Base-by-base conservation (phyloP, 2,113 vertebrate species). In the Glareola pratincola region DNA sequence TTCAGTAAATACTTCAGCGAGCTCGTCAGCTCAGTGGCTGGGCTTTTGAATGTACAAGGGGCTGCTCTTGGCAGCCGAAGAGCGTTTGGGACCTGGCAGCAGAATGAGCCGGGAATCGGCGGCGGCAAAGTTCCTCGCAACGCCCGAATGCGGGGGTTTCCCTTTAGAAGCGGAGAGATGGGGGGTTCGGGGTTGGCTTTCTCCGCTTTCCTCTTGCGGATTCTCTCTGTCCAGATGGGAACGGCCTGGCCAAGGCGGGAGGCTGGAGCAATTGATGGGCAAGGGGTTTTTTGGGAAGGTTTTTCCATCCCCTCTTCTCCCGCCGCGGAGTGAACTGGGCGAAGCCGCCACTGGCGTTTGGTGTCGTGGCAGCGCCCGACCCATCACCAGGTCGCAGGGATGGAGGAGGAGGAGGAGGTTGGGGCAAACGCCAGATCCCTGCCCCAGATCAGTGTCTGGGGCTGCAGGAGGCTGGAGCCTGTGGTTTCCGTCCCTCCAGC, bases 1-100 rank as follows among this genome's bases (percentile, higher is more conserved):
- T 69, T 85, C 94, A 81, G 82, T 69, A 22, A 81, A 85, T 85
- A 77, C 85, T 95, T 87, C 2, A 4, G 69, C 26, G 51, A 90
- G 88, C 85, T 87, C 85, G 72, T 84, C 95, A 84, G 93, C 91
- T 92, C 92, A 19, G 4, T 50, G 89, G 90, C 94, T 16, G 63
- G n/a, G 77, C 57, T 43, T 68, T 59, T 53, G 18, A 68, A n/a
- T 48, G 75, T 60, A 10, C 48, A 20, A 83, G 57, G 92, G 94
- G 92, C 96, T 50, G 87, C 90, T 76, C 92, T 72, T 94, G 92
- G 90, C 96, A 92, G 89, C 54, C 2, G 2, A 16, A 50, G 86
- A 3, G 69, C 15, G 13, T 59, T 36, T n/a, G 57, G 57, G 57
- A 59, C 34, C 57, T 59, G 57, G 57, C 57, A 59, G 57, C 37